Percentiles rank a stretch among this genome's conserved stretches.
phyloP scores from a whole-genome alignment of 1,140 invertebrate species.

The Amphibalanus amphitrite region DNA sequence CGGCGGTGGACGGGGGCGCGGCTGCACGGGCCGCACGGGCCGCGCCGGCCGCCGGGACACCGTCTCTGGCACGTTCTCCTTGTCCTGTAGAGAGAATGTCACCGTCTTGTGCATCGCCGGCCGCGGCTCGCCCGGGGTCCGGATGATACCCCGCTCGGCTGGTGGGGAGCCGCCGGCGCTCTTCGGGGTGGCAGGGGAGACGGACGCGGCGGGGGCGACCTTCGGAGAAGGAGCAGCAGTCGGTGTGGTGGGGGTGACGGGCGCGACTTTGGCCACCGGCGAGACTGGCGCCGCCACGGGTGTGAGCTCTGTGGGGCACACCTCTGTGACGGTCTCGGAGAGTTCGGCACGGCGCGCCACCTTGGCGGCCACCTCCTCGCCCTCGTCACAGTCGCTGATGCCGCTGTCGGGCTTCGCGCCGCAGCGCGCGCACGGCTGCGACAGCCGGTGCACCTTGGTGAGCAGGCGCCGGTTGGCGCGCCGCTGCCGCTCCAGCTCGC shows the following conservation, averaged over 20 bases:
- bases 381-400: slow-evolving; percentile 4
- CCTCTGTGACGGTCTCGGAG: too few species aligned
- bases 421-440: neutral
- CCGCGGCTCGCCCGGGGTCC: neutral
- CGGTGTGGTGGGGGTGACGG: too few species aligned
- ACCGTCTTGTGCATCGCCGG: neutral
- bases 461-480: neutral
- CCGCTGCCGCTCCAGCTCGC: neutral
- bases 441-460: neutral
- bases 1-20: too few species aligned
- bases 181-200: neutral
- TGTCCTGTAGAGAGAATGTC: neutral
- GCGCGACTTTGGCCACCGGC: too few species aligned
- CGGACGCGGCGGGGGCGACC: too few species aligned
- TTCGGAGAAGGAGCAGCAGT: too few species aligned
- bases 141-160: neutral
- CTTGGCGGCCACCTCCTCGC: neutral
- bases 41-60: too few species aligned
- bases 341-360: neutral
- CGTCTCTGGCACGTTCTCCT: neutral
- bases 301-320: too few species aligned
- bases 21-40: neutral
- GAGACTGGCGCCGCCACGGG: too few species aligned
- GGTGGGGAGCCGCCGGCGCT: too few species aligned
- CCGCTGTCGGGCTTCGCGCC: neutral